Conservation (phyloP, 2,113 vertebrate genomes). For the Parus major region DNA sequence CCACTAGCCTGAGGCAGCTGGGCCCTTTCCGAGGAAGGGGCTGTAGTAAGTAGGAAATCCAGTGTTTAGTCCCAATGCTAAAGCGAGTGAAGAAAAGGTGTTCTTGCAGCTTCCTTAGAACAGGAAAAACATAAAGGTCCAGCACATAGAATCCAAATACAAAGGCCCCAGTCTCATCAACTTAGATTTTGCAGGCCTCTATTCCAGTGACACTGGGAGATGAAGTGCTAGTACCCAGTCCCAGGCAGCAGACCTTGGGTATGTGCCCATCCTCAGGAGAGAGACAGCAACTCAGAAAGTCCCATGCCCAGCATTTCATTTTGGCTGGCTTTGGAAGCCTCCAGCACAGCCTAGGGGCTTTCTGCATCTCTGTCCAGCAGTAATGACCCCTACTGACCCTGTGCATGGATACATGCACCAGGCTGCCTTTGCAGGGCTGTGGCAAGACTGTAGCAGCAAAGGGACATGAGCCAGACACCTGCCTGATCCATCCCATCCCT, state of each 20-base stretch:
- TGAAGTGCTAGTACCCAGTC: not conserved
- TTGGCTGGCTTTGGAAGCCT: not conserved
- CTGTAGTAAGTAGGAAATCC: not conserved
- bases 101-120: not conserved
- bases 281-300: not conserved
- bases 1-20: not conserved
- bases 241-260: not conserved
- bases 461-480: not conserved
- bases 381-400: accelerated
- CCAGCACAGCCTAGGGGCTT: not conserved
- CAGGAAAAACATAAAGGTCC: not conserved
- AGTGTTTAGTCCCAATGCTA: not conserved
- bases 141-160: not conserved
- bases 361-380: not conserved
- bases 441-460: not conserved
- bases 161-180: not conserved
- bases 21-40: not conserved
- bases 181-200: not conserved
- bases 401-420: not conserved
- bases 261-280: not conserved
- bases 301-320: not conserved
- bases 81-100: not conserved
- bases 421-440: not conserved
- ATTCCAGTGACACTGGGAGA: not conserved
- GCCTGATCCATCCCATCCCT: not conserved